A percentile compares a stretch with the other conserved stretches of the same genome.
Conservation (phyloP, 2,113 vertebrate species). For the Cygnus buccinator region DNA sequence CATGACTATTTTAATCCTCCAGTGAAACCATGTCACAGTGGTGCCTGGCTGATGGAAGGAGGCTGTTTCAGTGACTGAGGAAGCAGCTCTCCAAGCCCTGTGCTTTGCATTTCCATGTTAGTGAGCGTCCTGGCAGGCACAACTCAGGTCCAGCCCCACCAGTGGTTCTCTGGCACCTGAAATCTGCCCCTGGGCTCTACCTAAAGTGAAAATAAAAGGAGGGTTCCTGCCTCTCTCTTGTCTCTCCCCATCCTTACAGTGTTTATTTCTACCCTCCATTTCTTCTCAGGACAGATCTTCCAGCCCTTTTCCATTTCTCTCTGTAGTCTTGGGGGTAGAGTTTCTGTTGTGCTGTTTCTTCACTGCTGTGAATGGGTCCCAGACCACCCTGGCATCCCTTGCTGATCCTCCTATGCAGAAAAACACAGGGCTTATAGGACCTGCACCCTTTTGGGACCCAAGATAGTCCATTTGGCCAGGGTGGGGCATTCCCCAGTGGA, state of each 20-base stretch:
- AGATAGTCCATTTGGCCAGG: background rate
- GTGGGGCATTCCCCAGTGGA: background rate
- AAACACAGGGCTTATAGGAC: background rate
- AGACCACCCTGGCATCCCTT: no score
- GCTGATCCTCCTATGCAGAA: background rate
- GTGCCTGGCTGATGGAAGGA: background rate
- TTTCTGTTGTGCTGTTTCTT: background rate
- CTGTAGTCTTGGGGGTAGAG: background rate
- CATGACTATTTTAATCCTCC: background rate
- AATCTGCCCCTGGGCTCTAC: background rate
- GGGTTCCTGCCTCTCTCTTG: background rate
- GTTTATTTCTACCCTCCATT: background rate
- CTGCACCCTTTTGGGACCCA: background rate
- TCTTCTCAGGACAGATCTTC: background rate
- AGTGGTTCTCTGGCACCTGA: no score
- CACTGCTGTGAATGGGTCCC: background rate
- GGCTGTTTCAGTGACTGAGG: background rate
- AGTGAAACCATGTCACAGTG: background rate
- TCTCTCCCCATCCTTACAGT: background rate
- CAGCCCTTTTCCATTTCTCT: background rate
- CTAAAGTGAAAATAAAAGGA: background rate
- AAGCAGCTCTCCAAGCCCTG: background rate
- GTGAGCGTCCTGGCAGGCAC: no score
- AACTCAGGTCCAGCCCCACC: no score
- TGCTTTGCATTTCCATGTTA: background rate